These are phyloP conservation scores for Polydrusus pterygomalis DNA, from an alignment of 2,888 invertebrate genomes.

Conservation along the genomic window DNA sequence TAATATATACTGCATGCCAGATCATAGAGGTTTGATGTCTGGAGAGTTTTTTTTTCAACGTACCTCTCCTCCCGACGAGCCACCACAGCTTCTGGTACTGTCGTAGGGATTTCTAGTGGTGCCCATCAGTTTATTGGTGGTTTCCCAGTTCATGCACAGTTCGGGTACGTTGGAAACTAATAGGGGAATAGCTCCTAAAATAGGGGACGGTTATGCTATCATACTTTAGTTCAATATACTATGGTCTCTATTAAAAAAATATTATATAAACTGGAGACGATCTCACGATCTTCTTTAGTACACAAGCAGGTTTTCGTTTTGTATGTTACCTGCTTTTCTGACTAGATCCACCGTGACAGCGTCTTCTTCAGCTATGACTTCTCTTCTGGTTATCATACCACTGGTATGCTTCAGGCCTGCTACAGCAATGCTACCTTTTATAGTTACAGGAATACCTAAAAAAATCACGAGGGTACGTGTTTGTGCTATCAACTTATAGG, in stretches of 20 bases:
- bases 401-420: conserved; percentile 78
- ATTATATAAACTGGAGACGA: too few species aligned
- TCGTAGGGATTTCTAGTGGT: conserved; percentile 90
- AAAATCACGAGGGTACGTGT: too few species aligned
- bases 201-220: not conserved
- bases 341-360: conserved; percentile 80
- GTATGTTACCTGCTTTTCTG: conserved; percentile 75
- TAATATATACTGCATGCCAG: too few species aligned
- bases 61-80: conserved; percentile 93
- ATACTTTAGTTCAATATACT: too few species aligned
- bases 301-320: too few species aligned
- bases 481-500: too few species aligned
- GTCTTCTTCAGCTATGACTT: conserved; percentile 77
- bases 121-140: conserved; percentile 85
- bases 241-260: too few species aligned
- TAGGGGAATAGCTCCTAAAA: conserved; percentile 78
- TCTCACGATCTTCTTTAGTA: too few species aligned
- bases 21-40: too few species aligned
- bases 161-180: conserved; percentile 92
- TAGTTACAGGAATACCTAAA: conserved; percentile 89
- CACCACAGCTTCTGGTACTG: conserved; percentile 83
- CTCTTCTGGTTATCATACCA: conserved; percentile 75
- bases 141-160: conserved; percentile 91
- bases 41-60: conserved; percentile 45
- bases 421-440: conserved; percentile 79